phyloP scores from a whole-genome alignment of 2,797 vertebrate species.

The Takifugu ocellatus region DNA sequence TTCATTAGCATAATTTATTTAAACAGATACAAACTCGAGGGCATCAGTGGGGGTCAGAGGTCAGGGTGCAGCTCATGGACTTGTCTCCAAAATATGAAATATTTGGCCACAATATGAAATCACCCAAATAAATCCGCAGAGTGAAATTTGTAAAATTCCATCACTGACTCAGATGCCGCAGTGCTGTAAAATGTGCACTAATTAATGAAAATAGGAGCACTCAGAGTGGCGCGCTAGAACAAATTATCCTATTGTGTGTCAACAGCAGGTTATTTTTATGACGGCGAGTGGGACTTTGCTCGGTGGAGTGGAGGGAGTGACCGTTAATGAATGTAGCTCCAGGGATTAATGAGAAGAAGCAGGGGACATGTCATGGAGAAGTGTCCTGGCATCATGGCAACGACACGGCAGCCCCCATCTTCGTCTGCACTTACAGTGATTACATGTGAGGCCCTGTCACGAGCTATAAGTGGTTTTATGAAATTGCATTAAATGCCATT shows the following conservation, averaged over 20 bases:
- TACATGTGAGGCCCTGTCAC: conserved; percentile 80
- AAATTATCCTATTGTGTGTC: conserved; percentile 49
- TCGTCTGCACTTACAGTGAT: conserved; percentile 74
- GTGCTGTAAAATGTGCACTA: conserved; percentile 18
- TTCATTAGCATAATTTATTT: no score
- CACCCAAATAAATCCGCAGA: no score
- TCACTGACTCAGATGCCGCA: conserved; percentile 7
- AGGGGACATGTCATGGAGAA: conserved; percentile 72
- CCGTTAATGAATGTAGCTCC: conserved; percentile 74
- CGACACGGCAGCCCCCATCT: conserved; percentile 58
- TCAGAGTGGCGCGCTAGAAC: conserved; percentile 37
- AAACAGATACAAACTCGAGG: no score
- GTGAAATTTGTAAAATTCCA: no score
- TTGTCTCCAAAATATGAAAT: no score
- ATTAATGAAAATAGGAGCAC: conserved; percentile 45
- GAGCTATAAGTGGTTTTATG: conserved; percentile 72
- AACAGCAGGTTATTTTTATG: conserved; percentile 62
- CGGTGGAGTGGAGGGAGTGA: conserved; percentile 55
- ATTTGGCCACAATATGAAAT: no score
- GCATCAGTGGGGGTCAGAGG: no score
- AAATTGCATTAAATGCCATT: conserved; percentile 80
- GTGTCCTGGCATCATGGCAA: conserved; percentile 64
- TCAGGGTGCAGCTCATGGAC: no score
- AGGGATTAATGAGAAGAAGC: conserved; percentile 77
- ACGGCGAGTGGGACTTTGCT: conserved; percentile 46